These are phyloP conservation scores for Papilio polyxenes DNA, from an alignment of 1,140 invertebrate genomes.

Conservation along the genomic window DNA sequence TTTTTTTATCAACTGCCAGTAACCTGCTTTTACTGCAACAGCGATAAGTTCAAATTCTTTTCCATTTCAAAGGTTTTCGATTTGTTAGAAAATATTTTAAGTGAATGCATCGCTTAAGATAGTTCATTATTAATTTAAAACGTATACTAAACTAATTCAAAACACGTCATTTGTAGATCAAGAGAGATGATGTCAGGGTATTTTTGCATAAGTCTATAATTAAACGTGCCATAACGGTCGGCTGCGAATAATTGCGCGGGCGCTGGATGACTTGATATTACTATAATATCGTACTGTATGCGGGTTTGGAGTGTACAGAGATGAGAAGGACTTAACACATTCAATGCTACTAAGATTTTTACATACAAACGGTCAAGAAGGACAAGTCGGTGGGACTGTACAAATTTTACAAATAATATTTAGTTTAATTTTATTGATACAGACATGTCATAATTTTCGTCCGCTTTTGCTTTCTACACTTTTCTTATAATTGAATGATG, in stretches of 20 bases:
- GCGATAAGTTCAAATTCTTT: too few species aligned
- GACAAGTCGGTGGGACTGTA: background rate
- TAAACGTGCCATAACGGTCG: slow-evolving; percentile 2
- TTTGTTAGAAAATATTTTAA: too few species aligned
- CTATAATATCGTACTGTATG: background rate
- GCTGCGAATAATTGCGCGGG: slow-evolving; percentile 2
- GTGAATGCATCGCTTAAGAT: too few species aligned
- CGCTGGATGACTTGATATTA: background rate
- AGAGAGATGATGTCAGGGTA: slow-evolving; percentile 23
- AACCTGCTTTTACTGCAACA: background rate
- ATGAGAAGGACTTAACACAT: background rate
- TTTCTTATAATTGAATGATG: too few species aligned
- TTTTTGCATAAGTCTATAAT: slow-evolving; percentile 19
- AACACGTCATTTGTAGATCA: slow-evolving; percentile 5
- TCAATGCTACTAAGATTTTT: background rate
- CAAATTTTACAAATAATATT: too few species aligned
- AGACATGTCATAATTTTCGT: too few species aligned
- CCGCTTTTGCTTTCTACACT: too few species aligned
- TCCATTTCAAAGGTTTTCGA: too few species aligned
- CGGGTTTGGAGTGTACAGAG: background rate
- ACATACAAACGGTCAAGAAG: background rate
- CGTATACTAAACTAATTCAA: background rate
- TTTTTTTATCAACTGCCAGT: background rate
- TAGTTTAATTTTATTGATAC: too few species aligned
- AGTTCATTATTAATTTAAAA: background rate